Evolutionary conservation across 2,888 invertebrate genomes (phyloP).

Genomic region (Panopea generosa): DNA sequence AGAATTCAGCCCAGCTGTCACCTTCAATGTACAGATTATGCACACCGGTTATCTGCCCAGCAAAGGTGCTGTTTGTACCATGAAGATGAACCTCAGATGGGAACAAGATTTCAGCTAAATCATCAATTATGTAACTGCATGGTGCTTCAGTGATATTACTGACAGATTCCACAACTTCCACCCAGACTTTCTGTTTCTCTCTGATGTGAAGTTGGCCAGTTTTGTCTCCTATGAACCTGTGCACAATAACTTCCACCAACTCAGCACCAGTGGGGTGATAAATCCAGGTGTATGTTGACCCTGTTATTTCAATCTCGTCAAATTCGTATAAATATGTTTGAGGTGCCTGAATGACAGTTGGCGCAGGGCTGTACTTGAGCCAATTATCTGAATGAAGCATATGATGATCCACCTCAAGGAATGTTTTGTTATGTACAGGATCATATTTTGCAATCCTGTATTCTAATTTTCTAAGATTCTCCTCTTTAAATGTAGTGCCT

Average conservation of each 20-base stretch:
- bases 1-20: conserved; percentile 62
- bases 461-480: conserved; percentile 72
- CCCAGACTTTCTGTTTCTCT: conserved; percentile 69
- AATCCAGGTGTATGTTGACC: conserved; percentile 67
- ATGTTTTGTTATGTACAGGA: conserved; percentile 70
- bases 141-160: conserved; percentile 75
- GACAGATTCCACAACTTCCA: conserved; percentile 74
- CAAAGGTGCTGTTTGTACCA: conserved; percentile 74
- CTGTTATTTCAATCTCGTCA: conserved; percentile 75
- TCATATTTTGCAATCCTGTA: conserved; percentile 76
- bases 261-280: conserved; percentile 64
- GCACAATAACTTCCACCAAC: conserved; percentile 66
- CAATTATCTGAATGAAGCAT: conserved; percentile 72
- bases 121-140: conserved; percentile 73
- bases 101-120: conserved; percentile 69
- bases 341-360: conserved; percentile 69
- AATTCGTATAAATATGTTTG: conserved; percentile 68
- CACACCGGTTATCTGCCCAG: conserved; percentile 71
- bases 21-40: conserved; percentile 70
- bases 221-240: conserved; percentile 75
- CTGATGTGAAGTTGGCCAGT: conserved; percentile 72
- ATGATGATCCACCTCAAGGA: conserved; percentile 73
- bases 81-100: conserved; percentile 76
- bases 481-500: conserved; percentile 76
- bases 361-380: conserved; percentile 66